phyloP scores from a whole-genome alignment of 2,888 invertebrate species.

The Troides aeacus region DNA sequence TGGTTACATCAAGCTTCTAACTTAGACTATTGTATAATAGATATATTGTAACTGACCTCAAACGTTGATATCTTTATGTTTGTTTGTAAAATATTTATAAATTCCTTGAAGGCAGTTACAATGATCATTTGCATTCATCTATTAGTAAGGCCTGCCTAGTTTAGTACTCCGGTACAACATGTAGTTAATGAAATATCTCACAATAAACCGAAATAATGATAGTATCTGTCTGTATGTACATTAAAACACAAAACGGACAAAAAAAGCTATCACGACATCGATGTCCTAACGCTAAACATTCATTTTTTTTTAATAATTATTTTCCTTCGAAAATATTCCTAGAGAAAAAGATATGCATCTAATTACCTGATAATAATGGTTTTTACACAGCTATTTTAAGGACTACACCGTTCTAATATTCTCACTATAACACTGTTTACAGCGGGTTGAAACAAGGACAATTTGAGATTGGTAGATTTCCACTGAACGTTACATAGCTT shows the following conservation, averaged over 20 bases:
- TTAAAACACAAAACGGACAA: constrained; percentile 42
- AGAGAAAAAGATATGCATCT: constrained; percentile 79
- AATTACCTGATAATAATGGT: constrained; percentile 72
- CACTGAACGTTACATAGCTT: constrained; percentile 21
- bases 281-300: constrained; percentile 72
- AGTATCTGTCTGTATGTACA: constrained; percentile 40
- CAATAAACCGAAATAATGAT: constrained; percentile 5
- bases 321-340: constrained; percentile 74
- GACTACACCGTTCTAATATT: constrained; percentile 46
- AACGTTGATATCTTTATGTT: constrained; percentile 3
- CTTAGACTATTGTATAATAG: constrained; percentile 6
- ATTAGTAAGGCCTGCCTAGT: background rate
- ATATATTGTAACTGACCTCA: constrained; percentile 17
- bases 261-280: constrained; percentile 72
- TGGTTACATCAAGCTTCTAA: constrained; percentile 6
- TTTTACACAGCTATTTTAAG: constrained; percentile 61
- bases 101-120: constrained; percentile 13
- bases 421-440: constrained; percentile 65
- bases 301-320: constrained; percentile 41
- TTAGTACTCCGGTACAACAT: background rate
- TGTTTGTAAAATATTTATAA: background rate
- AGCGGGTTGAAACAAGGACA: constrained; percentile 29
- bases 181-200: background rate
- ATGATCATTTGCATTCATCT: background rate
- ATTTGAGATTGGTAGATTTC: constrained; percentile 15